These are phyloP conservation scores for Polydrusus cervinus DNA, from an alignment of 2,888 invertebrate species.

Conservation along the genomic window DNA sequence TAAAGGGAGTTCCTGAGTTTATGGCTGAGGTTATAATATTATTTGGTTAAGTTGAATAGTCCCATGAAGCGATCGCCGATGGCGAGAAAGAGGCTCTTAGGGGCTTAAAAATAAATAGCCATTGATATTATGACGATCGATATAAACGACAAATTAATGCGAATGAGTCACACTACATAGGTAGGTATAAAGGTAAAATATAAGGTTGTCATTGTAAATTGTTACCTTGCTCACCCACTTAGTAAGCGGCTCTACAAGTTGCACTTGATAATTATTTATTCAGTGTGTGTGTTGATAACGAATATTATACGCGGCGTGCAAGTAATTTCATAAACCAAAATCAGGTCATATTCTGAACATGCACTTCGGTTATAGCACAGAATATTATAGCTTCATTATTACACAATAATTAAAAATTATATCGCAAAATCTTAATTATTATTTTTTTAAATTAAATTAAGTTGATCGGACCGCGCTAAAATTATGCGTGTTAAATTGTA, in stretches of 20 bases:
- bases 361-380: not conserved
- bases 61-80: too few relatives aligned
- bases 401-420: not conserved
- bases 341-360: constrained; percentile 24
- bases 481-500: too few relatives aligned
- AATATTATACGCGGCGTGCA: constrained; percentile 21
- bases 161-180: not conserved
- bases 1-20: too few relatives aligned
- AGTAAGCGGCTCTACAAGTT: constrained; percentile 14
- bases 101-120: not conserved
- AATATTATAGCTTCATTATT: not conserved
- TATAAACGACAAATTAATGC: not conserved
- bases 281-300: constrained; percentile 24
- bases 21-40: too few relatives aligned
- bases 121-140: constrained; percentile 6
- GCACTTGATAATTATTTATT: constrained; percentile 27
- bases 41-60: too few relatives aligned
- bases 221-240: constrained; percentile 34
- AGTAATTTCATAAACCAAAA: constrained; percentile 15
- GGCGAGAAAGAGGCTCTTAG: too few relatives aligned
- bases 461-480: not conserved
- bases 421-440: not conserved
- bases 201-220: constrained; percentile 18
- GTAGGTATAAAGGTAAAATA: constrained; percentile 12
- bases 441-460: not conserved